Evolutionary conservation across 2,888 invertebrate species (phyloP), one percentile per base, ranked within the genome.

Genomic region (Cryptocephalus moraei): DNA sequence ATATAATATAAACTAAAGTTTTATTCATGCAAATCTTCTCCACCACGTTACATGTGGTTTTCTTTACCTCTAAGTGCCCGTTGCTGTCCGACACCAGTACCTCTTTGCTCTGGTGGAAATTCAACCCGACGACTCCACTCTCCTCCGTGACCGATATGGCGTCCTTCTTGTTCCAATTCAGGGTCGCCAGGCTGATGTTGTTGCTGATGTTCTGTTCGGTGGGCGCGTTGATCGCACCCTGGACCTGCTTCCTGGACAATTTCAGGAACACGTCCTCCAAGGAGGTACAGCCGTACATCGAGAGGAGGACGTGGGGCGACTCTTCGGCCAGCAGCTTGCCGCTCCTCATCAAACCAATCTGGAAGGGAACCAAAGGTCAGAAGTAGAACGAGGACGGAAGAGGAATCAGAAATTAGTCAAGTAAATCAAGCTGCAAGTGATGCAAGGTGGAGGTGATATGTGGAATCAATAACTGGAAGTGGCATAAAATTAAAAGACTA

Each of bases 301-400:
- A 79, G 43, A 95, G 76, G 39, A 94, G 77, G 10, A 83, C 82
- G 55, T 86, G 84, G 0, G 94, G 94, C 10, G 86, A 86, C 69
- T 92, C 88, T 73, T 95, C 94, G 1, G 94, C 94, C 60, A 95
- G 72, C 43, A 95, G 75, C 46, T 86, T 79, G 0, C 95, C 95
- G 65, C 87, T 90, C 53, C 95, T 77, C 94, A 95, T 95, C 57
- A 95, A 73, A 50, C 94, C 95, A 67, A 95, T 94, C 92, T 92
- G 70, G 49, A 22, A 62, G 58, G 9, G 33, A 13, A 14, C 2
- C 6, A 4, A 39, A 10, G 4, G 8, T 10, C 14, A 39, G 6
- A 6, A 22, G 6, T 22, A 22, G 3, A 22, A 22, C 6, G 6
- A 22, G 6, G 22, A 6, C 2, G 6, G 3, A 22, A 22, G 22